Evolutionary conservation across 2,888 invertebrate species (phyloP).

Genomic region (Oxystoma pomonae): DNA sequence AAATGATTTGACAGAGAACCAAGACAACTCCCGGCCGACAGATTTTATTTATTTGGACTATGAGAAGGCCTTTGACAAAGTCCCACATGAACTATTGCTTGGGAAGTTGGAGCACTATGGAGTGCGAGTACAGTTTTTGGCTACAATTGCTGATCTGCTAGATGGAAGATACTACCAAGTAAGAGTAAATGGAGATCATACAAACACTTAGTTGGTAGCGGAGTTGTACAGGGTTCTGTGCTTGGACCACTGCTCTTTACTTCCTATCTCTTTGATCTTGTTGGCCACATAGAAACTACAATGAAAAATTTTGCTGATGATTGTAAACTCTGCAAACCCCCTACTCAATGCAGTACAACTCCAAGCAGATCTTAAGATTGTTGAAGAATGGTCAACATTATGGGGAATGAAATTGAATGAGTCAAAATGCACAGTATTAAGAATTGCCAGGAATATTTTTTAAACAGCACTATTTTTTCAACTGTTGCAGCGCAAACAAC

Average conservation of each 20-base stretch:
- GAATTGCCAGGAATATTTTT: not conserved
- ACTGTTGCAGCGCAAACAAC: not conserved
- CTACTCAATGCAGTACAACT: not conserved
- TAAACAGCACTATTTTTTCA: not conserved
- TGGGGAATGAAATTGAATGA: not conserved
- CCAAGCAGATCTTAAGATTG: not conserved
- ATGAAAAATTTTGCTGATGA: slow-evolving; percentile 1
- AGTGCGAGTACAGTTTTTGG: not conserved
- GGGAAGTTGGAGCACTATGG: not conserved
- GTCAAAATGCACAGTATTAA: not conserved
- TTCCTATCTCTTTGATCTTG: slow-evolving; percentile 1
- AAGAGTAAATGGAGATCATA: not conserved
- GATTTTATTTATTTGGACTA: not conserved
- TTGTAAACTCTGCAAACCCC: not conserved
- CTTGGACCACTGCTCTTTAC: not conserved
- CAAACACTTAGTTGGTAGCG: not conserved
- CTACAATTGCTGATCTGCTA: not conserved
- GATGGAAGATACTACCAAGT: not conserved
- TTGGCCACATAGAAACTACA: not conserved
- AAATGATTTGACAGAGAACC: not conserved
- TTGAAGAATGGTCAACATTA: not conserved
- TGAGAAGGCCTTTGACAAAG: not conserved
- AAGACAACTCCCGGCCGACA: not conserved
- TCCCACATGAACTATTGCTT: not conserved
- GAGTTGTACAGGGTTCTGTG: not conserved